phyloP scores from a whole-genome alignment of 2,888 invertebrate genomes.

The Coecobrya sp. region DNA sequence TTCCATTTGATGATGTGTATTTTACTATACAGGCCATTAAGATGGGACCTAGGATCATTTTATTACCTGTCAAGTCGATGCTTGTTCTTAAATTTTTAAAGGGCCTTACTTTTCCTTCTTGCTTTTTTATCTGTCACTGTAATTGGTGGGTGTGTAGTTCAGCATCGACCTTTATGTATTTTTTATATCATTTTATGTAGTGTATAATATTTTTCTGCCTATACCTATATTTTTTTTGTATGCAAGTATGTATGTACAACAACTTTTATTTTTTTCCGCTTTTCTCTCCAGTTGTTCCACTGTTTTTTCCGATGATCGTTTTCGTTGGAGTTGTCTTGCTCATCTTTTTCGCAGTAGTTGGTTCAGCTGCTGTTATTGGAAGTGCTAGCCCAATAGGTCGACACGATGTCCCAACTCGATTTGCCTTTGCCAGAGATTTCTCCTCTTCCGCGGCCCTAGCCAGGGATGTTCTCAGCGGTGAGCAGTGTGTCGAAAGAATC shows the following conservation, averaged over 20 bases:
- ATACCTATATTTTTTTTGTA: background rate
- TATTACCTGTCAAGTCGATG: slow-evolving; percentile 74
- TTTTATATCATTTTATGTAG: background rate
- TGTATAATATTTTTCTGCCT: background rate
- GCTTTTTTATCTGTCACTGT: slow-evolving; percentile 56
- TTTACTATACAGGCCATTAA: slow-evolving; percentile 68
- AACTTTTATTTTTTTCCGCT: slow-evolving; percentile 7
- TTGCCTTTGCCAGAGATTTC: slow-evolving; percentile 71
- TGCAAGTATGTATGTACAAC: background rate
- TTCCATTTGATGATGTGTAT: slow-evolving; percentile 51
- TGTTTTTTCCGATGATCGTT: slow-evolving; percentile 82
- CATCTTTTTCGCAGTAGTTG: slow-evolving; percentile 82
- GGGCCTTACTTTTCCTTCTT: slow-evolving; percentile 8
- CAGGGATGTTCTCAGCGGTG: slow-evolving; percentile 78
- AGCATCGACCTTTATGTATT: background rate
- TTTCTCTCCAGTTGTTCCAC: slow-evolving; percentile 73
- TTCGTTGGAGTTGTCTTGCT: slow-evolving; percentile 82
- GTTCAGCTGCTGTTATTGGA: slow-evolving; percentile 79
- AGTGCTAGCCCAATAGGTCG: slow-evolving; percentile 69
- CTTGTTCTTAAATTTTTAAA: slow-evolving; percentile 74
- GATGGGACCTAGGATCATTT: slow-evolving; percentile 55
- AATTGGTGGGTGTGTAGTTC: slow-evolving; percentile 45
- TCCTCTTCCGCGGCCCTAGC: slow-evolving; percentile 72
- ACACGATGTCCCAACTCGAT: slow-evolving; percentile 61
- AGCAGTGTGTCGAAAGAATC: slow-evolving; percentile 82